Evolutionary conservation across 2,888 invertebrate genomes (phyloP).

Genomic region (Pelosia muscerda): DNA sequence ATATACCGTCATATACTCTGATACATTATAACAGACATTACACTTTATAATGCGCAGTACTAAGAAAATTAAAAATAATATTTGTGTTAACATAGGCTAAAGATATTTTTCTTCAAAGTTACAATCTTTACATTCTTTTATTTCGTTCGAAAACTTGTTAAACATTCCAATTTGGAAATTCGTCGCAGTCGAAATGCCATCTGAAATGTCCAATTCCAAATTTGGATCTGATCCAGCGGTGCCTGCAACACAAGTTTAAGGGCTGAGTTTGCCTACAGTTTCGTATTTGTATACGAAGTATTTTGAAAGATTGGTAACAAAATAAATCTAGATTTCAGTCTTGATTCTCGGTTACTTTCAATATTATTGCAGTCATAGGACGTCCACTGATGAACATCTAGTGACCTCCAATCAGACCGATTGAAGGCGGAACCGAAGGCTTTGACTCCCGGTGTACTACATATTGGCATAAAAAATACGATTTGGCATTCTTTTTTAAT

Average conservation of each 20-base stretch:
- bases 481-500: too few species aligned
- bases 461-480: too few species aligned
- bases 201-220: slow-evolving; percentile 46
- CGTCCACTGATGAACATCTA: too few species aligned
- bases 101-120: slow-evolving; percentile 21
- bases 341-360: background rate
- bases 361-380: too few species aligned
- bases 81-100: slow-evolving; percentile 17
- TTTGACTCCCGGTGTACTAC: too few species aligned
- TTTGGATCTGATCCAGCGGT: slow-evolving; percentile 52
- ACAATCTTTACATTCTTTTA: slow-evolving; percentile 34
- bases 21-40: too few species aligned
- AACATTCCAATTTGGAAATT: slow-evolving; percentile 53
- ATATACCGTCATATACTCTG: too few species aligned
- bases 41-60: too few species aligned
- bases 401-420: too few species aligned
- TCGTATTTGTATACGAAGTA: slow-evolving; percentile 14
- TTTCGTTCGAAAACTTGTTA: slow-evolving; percentile 47
- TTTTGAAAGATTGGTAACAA: slow-evolving; percentile 8
- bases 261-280: slow-evolving; percentile 18
- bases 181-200: slow-evolving; percentile 40
- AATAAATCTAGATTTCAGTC: background rate
- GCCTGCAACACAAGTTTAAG: slow-evolving; percentile 27
- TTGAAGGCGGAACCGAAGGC: too few species aligned
- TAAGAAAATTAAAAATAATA: too few species aligned